Percentiles rank a stretch among this genome's conserved stretches.
phyloP scores from a whole-genome alignment of 2,888 invertebrate species.

The Bembecia ichneumoniformis region DNA sequence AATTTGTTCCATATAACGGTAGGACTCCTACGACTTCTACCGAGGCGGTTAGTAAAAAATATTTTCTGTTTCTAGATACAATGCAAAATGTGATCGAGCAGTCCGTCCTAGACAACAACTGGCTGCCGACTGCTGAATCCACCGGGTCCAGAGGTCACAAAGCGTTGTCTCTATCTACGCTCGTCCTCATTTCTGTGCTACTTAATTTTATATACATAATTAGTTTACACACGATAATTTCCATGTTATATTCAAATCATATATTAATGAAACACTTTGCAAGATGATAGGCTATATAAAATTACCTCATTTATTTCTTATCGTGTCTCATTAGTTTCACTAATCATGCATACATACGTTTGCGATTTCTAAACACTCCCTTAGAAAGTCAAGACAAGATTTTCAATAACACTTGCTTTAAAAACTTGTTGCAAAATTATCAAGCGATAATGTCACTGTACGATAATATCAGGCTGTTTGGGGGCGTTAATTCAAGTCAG shows the following conservation, averaged over 20 bases:
- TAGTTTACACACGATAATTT: conserved; percentile 22
- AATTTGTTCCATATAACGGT: too few relatives aligned
- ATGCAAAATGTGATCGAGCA: conserved; percentile 69
- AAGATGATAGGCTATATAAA: conserved; percentile 47
- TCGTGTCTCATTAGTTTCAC: not conserved
- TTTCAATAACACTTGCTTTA: too few relatives aligned
- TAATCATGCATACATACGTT: too few relatives aligned
- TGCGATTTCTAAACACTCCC: too few relatives aligned
- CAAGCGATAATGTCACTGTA: too few relatives aligned
- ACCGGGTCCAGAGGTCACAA: conserved; percentile 36
- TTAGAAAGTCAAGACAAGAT: too few relatives aligned
- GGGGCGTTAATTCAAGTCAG: too few relatives aligned
- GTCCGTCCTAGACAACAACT: conserved; percentile 66
- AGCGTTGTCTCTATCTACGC: conserved; percentile 32
- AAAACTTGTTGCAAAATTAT: too few relatives aligned
- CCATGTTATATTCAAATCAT: not conserved
- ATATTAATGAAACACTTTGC: conserved; percentile 19
- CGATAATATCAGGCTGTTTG: too few relatives aligned
- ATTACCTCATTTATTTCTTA: not conserved
- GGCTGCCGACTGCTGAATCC: conserved; percentile 63
- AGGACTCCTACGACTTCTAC: too few relatives aligned
- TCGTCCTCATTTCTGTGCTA: conserved; percentile 32
- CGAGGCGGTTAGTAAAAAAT: too few relatives aligned
- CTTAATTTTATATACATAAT: conserved; percentile 29
- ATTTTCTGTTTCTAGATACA: conserved; percentile 37